Evolutionary conservation across 2,888 invertebrate species (phyloP).

Genomic region (Linnaemya tessellans): DNA sequence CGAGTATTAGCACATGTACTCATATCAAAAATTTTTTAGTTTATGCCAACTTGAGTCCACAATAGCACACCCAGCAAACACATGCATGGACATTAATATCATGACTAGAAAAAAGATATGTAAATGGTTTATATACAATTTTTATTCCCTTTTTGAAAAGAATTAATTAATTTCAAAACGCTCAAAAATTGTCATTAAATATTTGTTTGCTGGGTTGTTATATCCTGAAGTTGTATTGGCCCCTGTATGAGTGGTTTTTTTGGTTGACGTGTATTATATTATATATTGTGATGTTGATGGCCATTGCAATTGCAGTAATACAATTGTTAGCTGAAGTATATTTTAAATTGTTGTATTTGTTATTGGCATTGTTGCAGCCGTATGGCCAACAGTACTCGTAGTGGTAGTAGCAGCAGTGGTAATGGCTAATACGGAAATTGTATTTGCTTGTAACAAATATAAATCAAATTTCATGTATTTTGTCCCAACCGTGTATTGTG

Average conservation of each 20-base stretch:
- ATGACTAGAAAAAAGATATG: no score
- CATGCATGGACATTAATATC: no score
- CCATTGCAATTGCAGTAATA: slow-evolving; percentile 51
- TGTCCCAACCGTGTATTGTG: slow-evolving; percentile 61
- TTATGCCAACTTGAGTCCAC: neutral
- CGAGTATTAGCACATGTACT: neutral
- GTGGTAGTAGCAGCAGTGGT: slow-evolving; percentile 27
- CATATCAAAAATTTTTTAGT: neutral
- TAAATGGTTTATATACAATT: no score
- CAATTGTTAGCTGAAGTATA: slow-evolving; percentile 18
- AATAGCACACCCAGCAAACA: slow-evolving; percentile 14
- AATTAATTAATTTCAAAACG: no score
- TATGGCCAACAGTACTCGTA: slow-evolving; percentile 25
- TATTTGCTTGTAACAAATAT: slow-evolving; percentile 69
- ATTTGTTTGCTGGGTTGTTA: slow-evolving; percentile 1
- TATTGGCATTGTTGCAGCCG: slow-evolving; percentile 47
- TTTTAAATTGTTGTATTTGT: slow-evolving; percentile 24
- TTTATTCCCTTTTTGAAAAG: no score
- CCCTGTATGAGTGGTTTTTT: slow-evolving; percentile 57
- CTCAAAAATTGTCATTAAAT: no score
- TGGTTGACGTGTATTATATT: slow-evolving; percentile 62
- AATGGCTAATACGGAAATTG: slow-evolving; percentile 72
- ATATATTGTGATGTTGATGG: slow-evolving; percentile 63
- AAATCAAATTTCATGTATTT: slow-evolving; percentile 71
- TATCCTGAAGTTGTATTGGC: slow-evolving; percentile 45